A percentile compares a stretch with the other conserved stretches of the same genome.
phyloP scores from a whole-genome alignment of 2,888 invertebrate species.

The Galerucella pusilla region DNA sequence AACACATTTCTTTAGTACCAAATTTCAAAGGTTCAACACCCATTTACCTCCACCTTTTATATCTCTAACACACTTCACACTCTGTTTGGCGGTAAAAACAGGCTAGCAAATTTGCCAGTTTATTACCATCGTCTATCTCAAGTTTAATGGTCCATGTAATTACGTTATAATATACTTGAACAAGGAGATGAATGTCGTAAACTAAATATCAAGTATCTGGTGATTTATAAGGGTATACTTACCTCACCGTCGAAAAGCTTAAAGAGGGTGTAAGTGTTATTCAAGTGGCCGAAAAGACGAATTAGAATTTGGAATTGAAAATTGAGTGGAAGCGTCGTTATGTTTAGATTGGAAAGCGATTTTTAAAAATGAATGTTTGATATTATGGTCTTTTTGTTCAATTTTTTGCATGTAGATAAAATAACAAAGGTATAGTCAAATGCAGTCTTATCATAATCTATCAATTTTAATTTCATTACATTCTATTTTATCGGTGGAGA shows the following conservation, averaged over 20 bases:
- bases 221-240: conserved; percentile 17
- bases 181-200: conserved; percentile 19
- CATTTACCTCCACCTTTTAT: background rate
- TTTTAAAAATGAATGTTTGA: too few species aligned
- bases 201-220: conserved; percentile 20
- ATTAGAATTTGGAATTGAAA: background rate
- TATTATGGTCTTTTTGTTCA: too few species aligned
- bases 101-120: conserved; percentile 2
- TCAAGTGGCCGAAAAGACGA: background rate
- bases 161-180: conserved; percentile 17
- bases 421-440: too few species aligned
- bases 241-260: background rate
- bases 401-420: too few species aligned
- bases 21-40: too few species aligned
- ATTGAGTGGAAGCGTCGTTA: background rate
- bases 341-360: too few species aligned
- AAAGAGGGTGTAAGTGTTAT: background rate
- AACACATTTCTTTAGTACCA: too few species aligned
- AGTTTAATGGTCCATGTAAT: conserved; percentile 28
- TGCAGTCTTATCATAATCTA: too few species aligned
- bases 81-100: background rate
- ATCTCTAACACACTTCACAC: background rate
- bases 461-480: too few species aligned
- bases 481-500: too few species aligned
- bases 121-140: conserved; percentile 25